Evolutionary conservation across 2,113 vertebrate species (phyloP), one percentile per base, ranked within the genome.

Genomic region (Cyrtonyx montezumae): DNA sequence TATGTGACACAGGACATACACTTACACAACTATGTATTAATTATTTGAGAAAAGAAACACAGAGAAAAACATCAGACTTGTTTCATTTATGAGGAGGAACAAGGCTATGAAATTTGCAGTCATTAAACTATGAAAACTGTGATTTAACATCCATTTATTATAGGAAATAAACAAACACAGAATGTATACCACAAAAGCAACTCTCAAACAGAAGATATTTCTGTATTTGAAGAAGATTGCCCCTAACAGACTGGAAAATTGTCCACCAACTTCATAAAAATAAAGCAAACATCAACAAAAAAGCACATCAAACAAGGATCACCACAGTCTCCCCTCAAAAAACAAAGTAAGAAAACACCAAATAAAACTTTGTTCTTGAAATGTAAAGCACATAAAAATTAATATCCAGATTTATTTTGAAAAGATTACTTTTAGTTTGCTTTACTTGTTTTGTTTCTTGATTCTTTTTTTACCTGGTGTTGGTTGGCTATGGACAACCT

Each of bases 401-500:
- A 71, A 9, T 37, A 76, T 4, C 11, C 18, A 53, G 16, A 43
- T n/a, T 65, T 14, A 51, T 56, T 75, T 56, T 40, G 42, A 56
- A 61, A 83, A 82, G 8, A 79, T 8, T 14, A 17, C 26, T 62
- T 11, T 40, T 45, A 8, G 11, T 5, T 40, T 3, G 10, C n/a
- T 53, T 59, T 45, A 4, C 8, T n/a, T 62, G 23, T 74, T 34
- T 8, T 4, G 4, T 45, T 3, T 15, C n/a, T 22, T 55, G 18
- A 11, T 46, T n/a, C 32, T 28, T 46, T 28, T 16, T 85, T 96
- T 97, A 99, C 99, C 99, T 98, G 99, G 98, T 79, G 98, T 87
- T 80, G 98, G 98, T 16, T 99, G 98, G 88, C 98, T 99, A 30
- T 98, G 98, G 77, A 97, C 97, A 76, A 97, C 97, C 90, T 99